A percentile compares a stretch with the other conserved stretches of the same genome.
These are phyloP conservation scores for Chaetops frenatus DNA, from an alignment of 2,113 vertebrate genomes.

Conservation along the genomic window DNA sequence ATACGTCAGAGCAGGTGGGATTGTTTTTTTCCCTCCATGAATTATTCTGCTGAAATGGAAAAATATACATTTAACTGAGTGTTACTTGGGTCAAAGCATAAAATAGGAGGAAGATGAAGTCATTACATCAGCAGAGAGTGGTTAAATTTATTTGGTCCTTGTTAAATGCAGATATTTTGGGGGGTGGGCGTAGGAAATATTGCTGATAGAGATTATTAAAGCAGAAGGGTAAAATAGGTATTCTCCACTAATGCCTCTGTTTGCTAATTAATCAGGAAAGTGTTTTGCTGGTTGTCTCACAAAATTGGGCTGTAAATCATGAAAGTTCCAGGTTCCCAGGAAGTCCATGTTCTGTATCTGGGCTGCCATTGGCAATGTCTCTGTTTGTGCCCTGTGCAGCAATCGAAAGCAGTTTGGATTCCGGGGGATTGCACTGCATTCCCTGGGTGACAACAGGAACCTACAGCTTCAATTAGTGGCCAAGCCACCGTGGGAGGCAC, in stretches of 20 bases:
- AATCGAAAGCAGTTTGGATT: background rate
- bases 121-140: background rate
- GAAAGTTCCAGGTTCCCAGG: background rate
- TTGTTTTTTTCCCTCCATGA: background rate
- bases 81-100: background rate
- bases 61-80: background rate
- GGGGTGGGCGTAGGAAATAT: too few relatives aligned
- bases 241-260: background rate
- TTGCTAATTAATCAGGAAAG: background rate
- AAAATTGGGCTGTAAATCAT: background rate
- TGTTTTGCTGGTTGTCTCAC: background rate
- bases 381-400: background rate
- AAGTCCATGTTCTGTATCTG: background rate
- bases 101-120: background rate
- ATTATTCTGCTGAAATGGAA: background rate
- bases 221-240: accelerated
- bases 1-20: background rate
- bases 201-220: background rate
- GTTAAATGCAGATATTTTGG: background rate
- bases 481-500: background rate
- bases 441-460: background rate
- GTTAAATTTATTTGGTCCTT: background rate
- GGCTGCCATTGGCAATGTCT: background rate
- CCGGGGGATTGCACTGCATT: background rate
- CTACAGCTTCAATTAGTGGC: background rate